Evolutionary conservation across 2,888 invertebrate species (phyloP).

Genomic region (Ceriagrion tenellum): DNA sequence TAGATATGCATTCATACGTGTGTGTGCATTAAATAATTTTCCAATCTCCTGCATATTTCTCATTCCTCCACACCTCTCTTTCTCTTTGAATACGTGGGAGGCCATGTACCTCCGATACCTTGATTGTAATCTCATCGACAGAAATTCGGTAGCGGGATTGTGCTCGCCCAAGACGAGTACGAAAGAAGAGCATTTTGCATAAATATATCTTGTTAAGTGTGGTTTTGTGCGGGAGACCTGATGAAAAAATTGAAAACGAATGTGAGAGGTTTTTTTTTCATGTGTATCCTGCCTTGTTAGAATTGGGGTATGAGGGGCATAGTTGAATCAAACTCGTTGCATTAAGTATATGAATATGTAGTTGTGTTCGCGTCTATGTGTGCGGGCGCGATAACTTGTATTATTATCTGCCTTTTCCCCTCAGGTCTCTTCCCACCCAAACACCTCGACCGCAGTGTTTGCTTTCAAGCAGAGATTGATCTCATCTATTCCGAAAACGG

Average conservation of each 20-base stretch:
- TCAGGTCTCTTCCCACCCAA: background rate
- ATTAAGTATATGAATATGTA: background rate
- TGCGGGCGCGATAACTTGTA: conserved; percentile 34
- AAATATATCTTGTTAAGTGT: conserved; percentile 40
- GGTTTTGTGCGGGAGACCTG: background rate
- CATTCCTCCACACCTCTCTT: background rate
- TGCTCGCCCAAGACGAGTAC: conserved; percentile 3
- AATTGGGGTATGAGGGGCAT: background rate
- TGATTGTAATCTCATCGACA: conserved; percentile 60
- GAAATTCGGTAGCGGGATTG: conserved; percentile 51
- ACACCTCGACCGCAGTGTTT: conserved; percentile 39
- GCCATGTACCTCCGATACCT: background rate
- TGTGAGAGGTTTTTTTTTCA: background rate
- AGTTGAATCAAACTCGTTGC: background rate
- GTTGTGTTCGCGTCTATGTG: background rate
- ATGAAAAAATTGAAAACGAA: background rate
- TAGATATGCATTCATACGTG: background rate
- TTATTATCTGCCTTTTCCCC: conserved; percentile 13
- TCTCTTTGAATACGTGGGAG: background rate
- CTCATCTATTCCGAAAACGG: conserved; percentile 31
- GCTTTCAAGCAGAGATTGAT: conserved; percentile 33
- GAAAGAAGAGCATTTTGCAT: conserved; percentile 56
- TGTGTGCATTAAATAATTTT: background rate
- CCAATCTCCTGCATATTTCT: background rate
- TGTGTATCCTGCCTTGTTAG: background rate